Percentiles rank a stretch among this genome's conserved stretches.
These are phyloP conservation scores for Propsilocerus akamusi DNA, from an alignment of 1,140 invertebrate genomes.

Conservation along the genomic window DNA sequence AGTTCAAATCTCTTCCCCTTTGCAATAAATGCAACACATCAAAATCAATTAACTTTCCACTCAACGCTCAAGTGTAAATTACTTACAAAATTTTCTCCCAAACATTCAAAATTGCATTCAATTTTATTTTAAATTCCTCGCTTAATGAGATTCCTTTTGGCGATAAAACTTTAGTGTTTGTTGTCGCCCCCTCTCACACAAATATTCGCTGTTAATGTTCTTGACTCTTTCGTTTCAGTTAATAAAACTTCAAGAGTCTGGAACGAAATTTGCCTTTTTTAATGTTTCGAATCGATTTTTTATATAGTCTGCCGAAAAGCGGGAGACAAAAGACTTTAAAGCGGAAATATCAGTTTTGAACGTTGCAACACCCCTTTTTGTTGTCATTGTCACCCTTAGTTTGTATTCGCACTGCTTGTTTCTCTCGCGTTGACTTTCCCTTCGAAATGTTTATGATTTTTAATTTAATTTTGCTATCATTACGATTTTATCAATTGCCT, in stretches of 20 bases:
- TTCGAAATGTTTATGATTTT: too few species aligned
- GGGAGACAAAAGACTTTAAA: too few species aligned
- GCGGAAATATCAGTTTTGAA: too few species aligned
- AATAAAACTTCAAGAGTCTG: neutral
- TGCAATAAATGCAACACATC: neutral
- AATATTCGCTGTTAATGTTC: neutral
- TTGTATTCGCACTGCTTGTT: too few species aligned
- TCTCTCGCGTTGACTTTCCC: too few species aligned
- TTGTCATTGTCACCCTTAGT: too few species aligned
- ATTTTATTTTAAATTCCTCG: neutral
- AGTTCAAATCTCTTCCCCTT: neutral
- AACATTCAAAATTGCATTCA: neutral
- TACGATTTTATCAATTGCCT: too few species aligned
- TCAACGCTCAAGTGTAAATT: constrained; percentile 1
- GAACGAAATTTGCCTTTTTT: neutral
- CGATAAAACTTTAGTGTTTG: neutral
- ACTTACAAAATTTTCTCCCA: neutral
- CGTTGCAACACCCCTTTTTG: too few species aligned
- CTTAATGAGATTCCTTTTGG: neutral
- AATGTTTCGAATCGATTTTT: too few species aligned
- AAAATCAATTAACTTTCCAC: neutral
- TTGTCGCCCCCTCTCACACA: neutral
- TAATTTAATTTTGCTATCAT: too few species aligned
- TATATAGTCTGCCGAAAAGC: too few species aligned
- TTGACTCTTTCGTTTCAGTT: constrained; percentile 1